Base-by-base conservation (phyloP, 2,113 vertebrate species). In the Calonectris borealis region DNA sequence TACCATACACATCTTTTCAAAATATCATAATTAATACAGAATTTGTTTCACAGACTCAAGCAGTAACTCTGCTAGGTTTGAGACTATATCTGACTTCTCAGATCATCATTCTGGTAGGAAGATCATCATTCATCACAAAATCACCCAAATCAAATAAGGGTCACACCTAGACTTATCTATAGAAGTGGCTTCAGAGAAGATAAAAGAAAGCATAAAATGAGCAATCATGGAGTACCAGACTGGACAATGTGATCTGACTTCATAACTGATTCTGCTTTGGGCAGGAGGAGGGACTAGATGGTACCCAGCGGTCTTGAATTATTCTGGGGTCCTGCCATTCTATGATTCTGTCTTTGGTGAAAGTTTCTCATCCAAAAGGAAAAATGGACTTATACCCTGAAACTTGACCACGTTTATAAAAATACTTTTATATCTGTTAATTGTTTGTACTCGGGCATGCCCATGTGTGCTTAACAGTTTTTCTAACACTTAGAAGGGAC, bases 121-220 rank as follows among this genome's bases (percentile, higher is more conserved):
- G 18, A 26, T 66, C 3, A 10, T 34, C 7, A 46, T 48, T 48
- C 10, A n/a, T 22, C 8, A 58, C 2, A 52, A 57, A 80, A 72
- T 76, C 29, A 52, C 4, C 0, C 0, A 1, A 32, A 55, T 22
- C 54, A 48, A 72, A 72, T 3, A 48, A 68, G 3, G n/a, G 1
- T 48, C 27, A 64, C 11, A 38, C 2, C 6, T 36, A 62, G 19
- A 40, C 4, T 24, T n/a, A 16, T 16, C 27, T 68, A 16, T 4
- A 8, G 4, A 81, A 58, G 8, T n/a, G 3, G 4, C 19, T 71
- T 57, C 68, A 90, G 40, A 57, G 16, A 54, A 69, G 10, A 34
- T 3, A n/a, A 24, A 29, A 22, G 24, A 46, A 75, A 90, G 2
- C 8, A 32, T 58, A 49, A 81, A 52, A 13, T 44, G 9, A 81